These are phyloP conservation scores for Andrena praecox DNA, from an alignment of 2,888 invertebrate species.

Conservation along the genomic window DNA sequence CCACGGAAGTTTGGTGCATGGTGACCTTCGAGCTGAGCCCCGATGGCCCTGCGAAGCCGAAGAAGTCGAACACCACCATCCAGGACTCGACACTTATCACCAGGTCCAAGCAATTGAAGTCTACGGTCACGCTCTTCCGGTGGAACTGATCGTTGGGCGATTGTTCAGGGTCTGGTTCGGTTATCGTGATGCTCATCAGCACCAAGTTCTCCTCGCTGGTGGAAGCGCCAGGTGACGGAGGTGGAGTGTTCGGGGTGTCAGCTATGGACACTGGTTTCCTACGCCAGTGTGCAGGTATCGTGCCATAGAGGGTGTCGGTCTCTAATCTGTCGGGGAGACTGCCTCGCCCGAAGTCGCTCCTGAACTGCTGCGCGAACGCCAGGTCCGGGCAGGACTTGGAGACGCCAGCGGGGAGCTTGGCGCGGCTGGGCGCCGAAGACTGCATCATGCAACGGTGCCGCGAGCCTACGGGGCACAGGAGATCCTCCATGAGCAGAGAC, in stretches of 20 bases:
- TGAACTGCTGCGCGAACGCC: constrained; percentile 77
- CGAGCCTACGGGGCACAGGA: constrained; percentile 91
- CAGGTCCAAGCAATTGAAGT: constrained; percentile 96
- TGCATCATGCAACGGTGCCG: constrained; percentile 94
- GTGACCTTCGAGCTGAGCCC: constrained; percentile 61
- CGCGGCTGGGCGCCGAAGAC: constrained; percentile 86
- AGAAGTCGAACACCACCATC: constrained; percentile 97
- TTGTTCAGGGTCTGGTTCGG: constrained; percentile 68
- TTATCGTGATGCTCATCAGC: constrained; percentile 81
- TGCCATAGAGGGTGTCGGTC: constrained; percentile 80
- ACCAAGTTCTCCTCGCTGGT: constrained; percentile 84
- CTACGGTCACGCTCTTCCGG: constrained; percentile 89
- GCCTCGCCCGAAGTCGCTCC: constrained; percentile 73
- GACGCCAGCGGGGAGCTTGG: constrained; percentile 76
- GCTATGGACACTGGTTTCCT: constrained; percentile 73
- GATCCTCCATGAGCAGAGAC: constrained; percentile 96
- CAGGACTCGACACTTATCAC: constrained; percentile 97
- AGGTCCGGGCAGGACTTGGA: constrained; percentile 94
- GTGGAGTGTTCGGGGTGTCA: constrained; percentile 82
- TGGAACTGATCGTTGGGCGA: constrained; percentile 45
- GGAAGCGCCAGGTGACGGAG: constrained; percentile 81
- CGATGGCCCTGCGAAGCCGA: constrained; percentile 87
- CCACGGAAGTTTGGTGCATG: constrained; percentile 62
- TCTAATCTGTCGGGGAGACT: constrained; percentile 82
- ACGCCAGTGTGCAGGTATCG: constrained; percentile 82